Conservation (phyloP, 2,888 invertebrate species). For the Cotesia congregata region DNA sequence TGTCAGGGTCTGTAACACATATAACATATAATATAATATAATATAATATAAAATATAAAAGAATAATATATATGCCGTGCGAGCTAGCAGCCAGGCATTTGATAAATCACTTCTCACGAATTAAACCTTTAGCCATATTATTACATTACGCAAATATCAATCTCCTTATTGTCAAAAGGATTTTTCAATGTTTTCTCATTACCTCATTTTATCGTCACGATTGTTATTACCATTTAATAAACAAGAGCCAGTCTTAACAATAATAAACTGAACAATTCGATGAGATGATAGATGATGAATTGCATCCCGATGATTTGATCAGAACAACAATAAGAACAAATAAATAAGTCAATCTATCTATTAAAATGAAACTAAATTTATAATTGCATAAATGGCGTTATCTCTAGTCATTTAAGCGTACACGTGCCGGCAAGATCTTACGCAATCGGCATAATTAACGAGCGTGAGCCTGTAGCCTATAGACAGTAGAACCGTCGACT, state of each 20-base stretch:
- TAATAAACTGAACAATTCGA: neutral
- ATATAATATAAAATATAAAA: too few species aligned
- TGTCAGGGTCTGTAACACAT: too few species aligned
- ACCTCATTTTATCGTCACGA: neutral
- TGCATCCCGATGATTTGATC: neutral
- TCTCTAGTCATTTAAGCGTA: neutral
- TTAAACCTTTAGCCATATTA: slow-evolving; percentile 15
- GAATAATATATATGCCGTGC: neutral
- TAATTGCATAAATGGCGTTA: neutral
- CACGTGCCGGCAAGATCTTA: slow-evolving; percentile 31
- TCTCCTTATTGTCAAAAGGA: slow-evolving; percentile 6
- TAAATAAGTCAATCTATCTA: neutral
- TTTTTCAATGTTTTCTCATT: slow-evolving; percentile 9
- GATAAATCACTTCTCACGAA: slow-evolving; percentile 25
- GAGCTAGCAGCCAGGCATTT: neutral
- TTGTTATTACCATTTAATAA: neutral
- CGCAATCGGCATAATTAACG: slow-evolving; percentile 58
- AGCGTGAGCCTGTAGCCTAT: slow-evolving; percentile 35
- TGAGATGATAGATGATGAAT: neutral
- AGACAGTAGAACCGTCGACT: neutral
- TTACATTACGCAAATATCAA: slow-evolving; percentile 18
- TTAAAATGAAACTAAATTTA: neutral
- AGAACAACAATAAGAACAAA: neutral
- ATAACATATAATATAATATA: too few species aligned
- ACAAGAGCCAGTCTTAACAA: neutral